Conservation (phyloP, 1,140 invertebrate genomes). For the Chironomus striatipennis region DNA sequence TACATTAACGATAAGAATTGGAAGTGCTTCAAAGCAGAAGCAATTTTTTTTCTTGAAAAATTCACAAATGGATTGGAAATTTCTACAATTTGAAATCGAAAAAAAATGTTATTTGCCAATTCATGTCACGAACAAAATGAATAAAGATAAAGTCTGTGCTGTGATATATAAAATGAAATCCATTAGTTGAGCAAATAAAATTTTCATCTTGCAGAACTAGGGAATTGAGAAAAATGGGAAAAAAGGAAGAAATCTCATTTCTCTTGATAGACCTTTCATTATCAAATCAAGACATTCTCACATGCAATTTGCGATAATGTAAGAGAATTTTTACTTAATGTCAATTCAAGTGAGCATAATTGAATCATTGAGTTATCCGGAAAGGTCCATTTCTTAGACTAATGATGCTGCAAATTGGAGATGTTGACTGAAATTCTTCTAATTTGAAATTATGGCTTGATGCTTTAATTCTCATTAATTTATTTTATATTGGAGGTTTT, state of each 20-base stretch:
- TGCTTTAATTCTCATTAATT: no score
- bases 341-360: neutral
- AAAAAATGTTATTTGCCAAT: slow-evolving; percentile 16
- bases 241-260: neutral
- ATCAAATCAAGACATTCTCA: slow-evolving; percentile 5
- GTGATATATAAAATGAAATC: neutral
- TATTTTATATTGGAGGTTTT: neutral
- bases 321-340: neutral
- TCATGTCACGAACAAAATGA: slow-evolving; percentile 12
- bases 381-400: neutral
- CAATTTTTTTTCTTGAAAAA: no score
- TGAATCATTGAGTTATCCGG: slow-evolving; percentile 20
- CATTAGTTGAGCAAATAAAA: slow-evolving; percentile 20
- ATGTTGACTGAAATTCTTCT: neutral
- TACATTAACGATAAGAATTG: neutral
- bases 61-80: neutral
- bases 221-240: neutral
- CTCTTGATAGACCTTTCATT: neutral
- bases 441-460: no score
- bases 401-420: neutral
- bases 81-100: neutral
- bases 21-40: neutral
- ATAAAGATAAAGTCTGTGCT: neutral
- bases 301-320: neutral
- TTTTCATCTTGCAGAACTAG: neutral